Percentiles rank a stretch among this genome's conserved stretches.
These are phyloP conservation scores for Tachuris rubrigastra DNA, from an alignment of 2,113 vertebrate species.

Conservation along the genomic window DNA sequence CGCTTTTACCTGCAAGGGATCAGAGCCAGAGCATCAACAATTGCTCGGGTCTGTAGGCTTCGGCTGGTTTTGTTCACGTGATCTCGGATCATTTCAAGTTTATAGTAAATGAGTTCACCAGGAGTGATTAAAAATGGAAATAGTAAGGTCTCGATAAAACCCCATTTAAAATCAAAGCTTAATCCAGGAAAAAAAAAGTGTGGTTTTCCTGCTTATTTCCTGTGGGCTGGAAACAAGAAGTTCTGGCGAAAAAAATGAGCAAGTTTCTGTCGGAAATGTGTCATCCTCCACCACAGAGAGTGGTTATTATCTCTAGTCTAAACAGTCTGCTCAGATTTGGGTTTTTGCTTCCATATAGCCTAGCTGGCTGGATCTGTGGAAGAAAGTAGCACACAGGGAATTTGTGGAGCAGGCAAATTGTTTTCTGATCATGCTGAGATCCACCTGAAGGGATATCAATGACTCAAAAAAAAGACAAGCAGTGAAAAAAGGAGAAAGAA, in stretches of 20 bases:
- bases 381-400: accelerated
- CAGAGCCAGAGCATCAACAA: not conserved
- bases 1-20: not conserved
- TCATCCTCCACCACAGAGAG: not conserved
- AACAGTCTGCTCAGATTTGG: not conserved
- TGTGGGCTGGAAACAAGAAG: not conserved
- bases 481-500: not conserved
- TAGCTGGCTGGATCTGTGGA: not conserved
- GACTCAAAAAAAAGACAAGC: not conserved
- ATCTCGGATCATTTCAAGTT: not conserved
- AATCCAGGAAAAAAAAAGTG: not conserved
- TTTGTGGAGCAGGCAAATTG: not conserved
- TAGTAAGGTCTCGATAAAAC: not conserved
- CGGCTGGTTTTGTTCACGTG: not conserved
- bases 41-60: not conserved
- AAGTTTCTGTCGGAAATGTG: not conserved
- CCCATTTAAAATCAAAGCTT: not conserved
- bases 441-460: not conserved
- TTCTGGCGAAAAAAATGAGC: not conserved
- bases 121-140: not conserved
- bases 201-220: not conserved
- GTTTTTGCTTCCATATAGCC: not conserved
- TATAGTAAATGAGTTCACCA: not conserved
- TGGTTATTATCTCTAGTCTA: not conserved
- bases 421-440: not conserved